phyloP scores from a whole-genome alignment of 2,113 vertebrate species.

The Ramphastos sulfuratus region DNA sequence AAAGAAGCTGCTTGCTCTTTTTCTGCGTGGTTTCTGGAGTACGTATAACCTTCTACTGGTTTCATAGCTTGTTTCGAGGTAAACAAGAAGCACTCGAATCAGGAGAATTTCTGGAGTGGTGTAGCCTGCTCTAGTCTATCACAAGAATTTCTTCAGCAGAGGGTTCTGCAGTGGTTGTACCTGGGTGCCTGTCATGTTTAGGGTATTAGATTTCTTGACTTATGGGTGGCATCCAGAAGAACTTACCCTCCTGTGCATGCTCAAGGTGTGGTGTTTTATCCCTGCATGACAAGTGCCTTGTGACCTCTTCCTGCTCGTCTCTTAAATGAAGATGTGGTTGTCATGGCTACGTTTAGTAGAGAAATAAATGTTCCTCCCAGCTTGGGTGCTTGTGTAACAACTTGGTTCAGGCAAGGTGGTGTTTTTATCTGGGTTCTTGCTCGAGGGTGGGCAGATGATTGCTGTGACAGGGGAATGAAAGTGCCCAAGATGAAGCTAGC shows the following conservation, averaged over 20 bases:
- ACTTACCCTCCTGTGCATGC: background rate
- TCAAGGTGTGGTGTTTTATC: slow-evolving; percentile 1
- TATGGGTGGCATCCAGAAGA: background rate
- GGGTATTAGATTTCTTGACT: background rate
- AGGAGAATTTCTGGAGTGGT: background rate
- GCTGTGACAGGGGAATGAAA: background rate
- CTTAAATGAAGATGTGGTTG: slow-evolving; percentile 49
- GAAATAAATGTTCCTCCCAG: background rate
- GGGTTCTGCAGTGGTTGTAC: background rate
- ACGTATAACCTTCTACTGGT: background rate
- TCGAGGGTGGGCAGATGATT: background rate
- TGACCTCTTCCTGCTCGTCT: slow-evolving; percentile 6
- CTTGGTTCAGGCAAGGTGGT: background rate
- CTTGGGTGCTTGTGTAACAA: background rate
- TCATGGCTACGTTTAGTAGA: background rate
- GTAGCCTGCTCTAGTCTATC: accelerated
- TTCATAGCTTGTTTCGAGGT: background rate
- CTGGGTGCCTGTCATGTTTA: background rate
- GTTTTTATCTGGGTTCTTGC: background rate
- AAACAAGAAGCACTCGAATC: background rate
- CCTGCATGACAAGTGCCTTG: background rate
- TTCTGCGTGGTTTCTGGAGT: background rate
- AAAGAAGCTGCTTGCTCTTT: background rate
- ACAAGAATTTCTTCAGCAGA: background rate
- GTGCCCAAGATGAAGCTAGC: background rate